Base-by-base conservation (phyloP, 2,888 invertebrate genomes). In the Cerastis leucographa region DNA sequence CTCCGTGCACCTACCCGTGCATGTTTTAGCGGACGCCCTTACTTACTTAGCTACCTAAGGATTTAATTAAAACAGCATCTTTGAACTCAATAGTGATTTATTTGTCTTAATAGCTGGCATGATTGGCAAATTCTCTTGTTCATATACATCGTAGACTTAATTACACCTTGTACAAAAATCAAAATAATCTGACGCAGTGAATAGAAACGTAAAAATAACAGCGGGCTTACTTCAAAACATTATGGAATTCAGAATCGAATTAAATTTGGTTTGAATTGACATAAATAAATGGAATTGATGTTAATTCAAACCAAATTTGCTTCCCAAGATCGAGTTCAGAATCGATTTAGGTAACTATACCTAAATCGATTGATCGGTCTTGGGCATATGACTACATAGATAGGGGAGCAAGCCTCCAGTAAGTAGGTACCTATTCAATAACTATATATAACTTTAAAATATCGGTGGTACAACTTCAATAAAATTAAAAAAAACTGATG, bases 11-110 rank as follows among this genome's bases (percentile, higher is more conserved):
- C 44, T n/a, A n/a, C 11, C 44, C 44, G 11, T 11, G 12, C 44
- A 12, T 11, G 44, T 44, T 44, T 44, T 44, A 44, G 44, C 44
- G 44, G 49, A 19, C 49, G n/a, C n/a, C n/a, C n/a, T n/a, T n/a
- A n/a, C n/a, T n/a, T n/a, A n/a, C n/a, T n/a, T n/a, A n/a, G n/a
- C 2, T 49, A 49, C 19, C 19, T 49, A 22, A 56, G 25, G 56
- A 14, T 75, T 74, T 40, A 0, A 76, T 40, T 77, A 1, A 77
- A 77, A 76, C 61, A 76, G 11, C 29, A 44, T 14, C 9, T 54
- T 68, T 68, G 22, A 67, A 62, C 22, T 62, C 61, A 62, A 62
- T 35, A 54, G 25, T 54, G 61, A 76, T 77, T 76, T 77, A 77
- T 77, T 77, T 62, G 9, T 68, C 51, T 44, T 76, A 49, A 49